Evolutionary conservation across 2,888 invertebrate genomes (phyloP).

Genomic region (Scrobipalpa atriplicella): DNA sequence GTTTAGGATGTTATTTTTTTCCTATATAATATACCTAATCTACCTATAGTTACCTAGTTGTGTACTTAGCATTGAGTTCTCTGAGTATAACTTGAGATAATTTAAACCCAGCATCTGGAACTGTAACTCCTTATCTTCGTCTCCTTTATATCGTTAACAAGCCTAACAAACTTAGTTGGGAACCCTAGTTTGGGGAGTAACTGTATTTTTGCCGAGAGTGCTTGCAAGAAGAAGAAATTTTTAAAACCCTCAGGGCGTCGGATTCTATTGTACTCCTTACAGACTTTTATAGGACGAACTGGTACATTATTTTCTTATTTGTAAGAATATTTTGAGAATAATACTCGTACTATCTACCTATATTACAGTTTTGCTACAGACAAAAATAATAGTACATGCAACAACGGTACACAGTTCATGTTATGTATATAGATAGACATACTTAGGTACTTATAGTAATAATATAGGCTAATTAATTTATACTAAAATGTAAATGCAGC

Average conservation of each 20-base stretch:
- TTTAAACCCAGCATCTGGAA: not conserved
- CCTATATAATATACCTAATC: too few relatives aligned
- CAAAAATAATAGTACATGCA: too few relatives aligned
- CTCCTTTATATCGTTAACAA: conserved; percentile 24
- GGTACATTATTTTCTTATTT: not conserved
- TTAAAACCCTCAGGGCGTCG: conserved; percentile 27
- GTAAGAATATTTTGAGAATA: not conserved
- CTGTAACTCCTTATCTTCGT: not conserved
- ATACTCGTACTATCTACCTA: too few relatives aligned
- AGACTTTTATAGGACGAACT: conserved; percentile 9
- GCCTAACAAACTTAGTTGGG: conserved; percentile 24
- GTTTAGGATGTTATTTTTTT: too few relatives aligned
- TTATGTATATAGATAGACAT: too few relatives aligned
- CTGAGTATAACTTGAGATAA: not conserved
- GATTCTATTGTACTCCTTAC: conserved; percentile 22
- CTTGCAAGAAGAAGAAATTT: conserved; percentile 21
- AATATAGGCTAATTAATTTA: too few relatives aligned
- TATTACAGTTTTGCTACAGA: too few relatives aligned
- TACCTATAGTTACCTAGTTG: too few relatives aligned
- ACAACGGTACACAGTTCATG: too few relatives aligned
- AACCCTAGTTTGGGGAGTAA: conserved; percentile 16
- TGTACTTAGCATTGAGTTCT: too few relatives aligned
- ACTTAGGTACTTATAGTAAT: too few relatives aligned
- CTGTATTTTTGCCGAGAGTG: conserved; percentile 28
- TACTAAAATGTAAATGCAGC: too few relatives aligned